Percentiles rank a stretch among this genome's conserved stretches.
phyloP scores from a whole-genome alignment of 2,113 vertebrate genomes.

The Albula goreensis region DNA sequence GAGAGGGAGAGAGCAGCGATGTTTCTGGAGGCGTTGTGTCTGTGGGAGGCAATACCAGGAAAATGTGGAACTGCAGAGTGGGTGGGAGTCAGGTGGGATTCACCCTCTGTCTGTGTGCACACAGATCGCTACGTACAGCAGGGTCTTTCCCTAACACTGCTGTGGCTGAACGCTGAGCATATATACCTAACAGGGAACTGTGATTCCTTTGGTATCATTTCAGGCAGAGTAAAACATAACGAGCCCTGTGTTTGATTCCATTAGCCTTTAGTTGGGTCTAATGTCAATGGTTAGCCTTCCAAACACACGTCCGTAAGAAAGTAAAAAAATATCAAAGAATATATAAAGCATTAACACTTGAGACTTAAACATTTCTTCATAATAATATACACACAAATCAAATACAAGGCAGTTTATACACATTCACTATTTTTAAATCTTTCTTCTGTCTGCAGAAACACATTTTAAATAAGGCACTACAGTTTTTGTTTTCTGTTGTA shows the following conservation, averaged over 20 bases:
- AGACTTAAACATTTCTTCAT: neutral
- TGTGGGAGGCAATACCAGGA: slow-evolving; percentile 4
- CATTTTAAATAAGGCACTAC: neutral
- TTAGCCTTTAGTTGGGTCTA: neutral
- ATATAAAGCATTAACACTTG: neutral
- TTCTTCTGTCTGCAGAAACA: neutral
- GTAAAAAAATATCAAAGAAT: neutral
- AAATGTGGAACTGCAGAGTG: neutral
- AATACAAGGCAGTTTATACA: neutral
- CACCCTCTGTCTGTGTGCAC: neutral
- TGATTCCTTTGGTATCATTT: neutral
- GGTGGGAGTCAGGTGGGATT: slow-evolving; percentile 12
- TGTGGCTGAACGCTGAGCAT: neutral
- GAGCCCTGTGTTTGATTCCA: neutral
- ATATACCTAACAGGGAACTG: neutral
- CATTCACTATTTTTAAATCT: neutral
- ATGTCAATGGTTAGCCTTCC: neutral
- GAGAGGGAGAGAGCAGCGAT: neutral
- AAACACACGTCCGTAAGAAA: neutral
- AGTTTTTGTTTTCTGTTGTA: neutral
- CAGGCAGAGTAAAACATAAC: neutral
- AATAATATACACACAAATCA: neutral
- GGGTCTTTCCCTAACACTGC: neutral
- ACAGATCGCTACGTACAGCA: neutral
- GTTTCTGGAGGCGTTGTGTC: slow-evolving; percentile 12